A percentile compares a stretch with the other conserved stretches of the same genome.
phyloP scores from a whole-genome alignment of 35 echinoderm and acorn worm species.

The Strongylocentrotus purpuratus region DNA sequence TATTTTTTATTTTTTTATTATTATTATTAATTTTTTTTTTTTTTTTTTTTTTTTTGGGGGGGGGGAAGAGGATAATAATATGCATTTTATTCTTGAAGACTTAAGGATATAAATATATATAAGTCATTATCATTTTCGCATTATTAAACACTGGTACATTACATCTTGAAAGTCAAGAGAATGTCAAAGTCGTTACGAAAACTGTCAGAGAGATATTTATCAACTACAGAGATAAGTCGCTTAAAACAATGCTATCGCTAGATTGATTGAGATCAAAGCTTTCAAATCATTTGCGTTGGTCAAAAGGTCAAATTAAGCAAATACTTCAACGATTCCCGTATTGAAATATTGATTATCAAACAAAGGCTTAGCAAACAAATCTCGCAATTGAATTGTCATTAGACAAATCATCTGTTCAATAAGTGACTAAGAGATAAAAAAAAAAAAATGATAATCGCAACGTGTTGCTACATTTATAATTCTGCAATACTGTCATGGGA shows the following conservation, averaged over 20 bases:
- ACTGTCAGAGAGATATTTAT: neutral
- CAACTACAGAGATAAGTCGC: neutral
- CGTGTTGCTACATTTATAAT: neutral
- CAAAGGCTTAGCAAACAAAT: neutral
- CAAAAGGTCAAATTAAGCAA: neutral
- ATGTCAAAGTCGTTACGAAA: no score
- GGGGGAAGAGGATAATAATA: no score
- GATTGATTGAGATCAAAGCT: neutral
- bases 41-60: no score
- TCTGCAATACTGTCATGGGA: no score
- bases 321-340: neutral
- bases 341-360: neutral
- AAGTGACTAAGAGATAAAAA: neutral
- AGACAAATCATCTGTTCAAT: neutral
- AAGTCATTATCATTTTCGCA: no score
- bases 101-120: no score
- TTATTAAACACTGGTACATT: no score
- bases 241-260: neutral
- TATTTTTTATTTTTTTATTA: no score
- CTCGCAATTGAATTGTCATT: neutral
- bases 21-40: no score
- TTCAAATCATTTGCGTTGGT: neutral
- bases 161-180: no score
- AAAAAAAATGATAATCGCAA: neutral
- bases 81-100: no score